Evolutionary conservation across 2,797 vertebrate species (phyloP), one percentile per base, ranked within the genome.

Genomic region (Catostomus latipinnis): DNA sequence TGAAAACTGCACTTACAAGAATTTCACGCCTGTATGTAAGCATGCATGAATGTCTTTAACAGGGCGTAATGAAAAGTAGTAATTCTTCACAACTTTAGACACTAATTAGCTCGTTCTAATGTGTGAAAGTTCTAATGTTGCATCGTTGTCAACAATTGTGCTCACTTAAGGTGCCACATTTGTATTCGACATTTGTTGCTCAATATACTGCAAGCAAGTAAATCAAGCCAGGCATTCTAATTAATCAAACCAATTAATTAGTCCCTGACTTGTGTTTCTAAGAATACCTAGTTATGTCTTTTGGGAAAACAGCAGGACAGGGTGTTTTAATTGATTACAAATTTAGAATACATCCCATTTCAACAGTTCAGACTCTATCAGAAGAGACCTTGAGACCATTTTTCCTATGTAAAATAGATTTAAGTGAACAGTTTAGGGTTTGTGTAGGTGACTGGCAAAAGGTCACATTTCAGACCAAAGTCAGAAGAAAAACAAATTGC

Each of bases 1-100:
- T 56, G 89, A 95, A 82, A 92, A 63, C 69, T 97, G 96, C 76
- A 95, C 94, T 72, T 83, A 91, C 86, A 94, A 92, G 88, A 95
- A 97, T 91, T 97, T 97, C 84, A 86, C 83, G 71, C 92, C 95
- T 1, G 96, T 97, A 94, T 87, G 94, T 95, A 94, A 81, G 82
- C 68, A 43, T 71, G 18, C 60, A 18, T 66, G 62, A 11, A 46
- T 75, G 9, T 57, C 4, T 65, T 11, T 11, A 80, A 61, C 22
- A 1, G 14, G 84, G 54, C 65, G 54, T 34, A 12, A 34, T 4
- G 57, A 11, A 8, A 62, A 62, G n/a, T 45, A 43, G 22, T 45
- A 6, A 58, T 7, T 2, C 18, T 34, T 34, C 4, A 0, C 34
- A 34, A 3, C 34, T 34, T 34, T 34, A 34, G 34, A 34, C 34